Evolutionary conservation across 2,113 vertebrate genomes (phyloP).

Genomic region (Cynopterus brachyotis): DNA sequence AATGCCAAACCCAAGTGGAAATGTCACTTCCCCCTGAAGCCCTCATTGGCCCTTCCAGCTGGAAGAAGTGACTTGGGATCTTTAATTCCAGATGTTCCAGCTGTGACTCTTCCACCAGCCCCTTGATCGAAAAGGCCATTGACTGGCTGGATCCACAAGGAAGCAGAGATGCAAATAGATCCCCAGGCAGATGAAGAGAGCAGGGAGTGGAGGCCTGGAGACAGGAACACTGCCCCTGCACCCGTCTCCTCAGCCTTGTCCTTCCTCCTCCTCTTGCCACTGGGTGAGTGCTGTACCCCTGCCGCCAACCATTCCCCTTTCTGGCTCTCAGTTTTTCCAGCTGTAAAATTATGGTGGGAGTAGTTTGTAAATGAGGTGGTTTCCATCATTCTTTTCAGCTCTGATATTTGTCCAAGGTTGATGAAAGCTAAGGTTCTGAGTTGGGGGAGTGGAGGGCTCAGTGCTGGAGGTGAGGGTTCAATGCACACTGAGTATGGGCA

Average conservation of each 20-base stretch:
- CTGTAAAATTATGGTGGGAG: not conserved
- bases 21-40: not conserved
- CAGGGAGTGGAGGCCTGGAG: not conserved
- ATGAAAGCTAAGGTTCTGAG: not conserved
- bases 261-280: slow-evolving; percentile 71
- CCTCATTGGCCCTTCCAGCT: not conserved
- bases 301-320: not conserved
- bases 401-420: not conserved
- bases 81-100: slow-evolving; percentile 65
- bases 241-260: slow-evolving; percentile 47
- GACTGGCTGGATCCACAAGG: not conserved
- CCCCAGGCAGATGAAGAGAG: not conserved
- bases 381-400: not conserved
- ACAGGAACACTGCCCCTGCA: not conserved
- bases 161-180: slow-evolving; percentile 71
- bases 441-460: not conserved
- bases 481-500: not conserved
- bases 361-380: not conserved
- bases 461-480: not conserved
- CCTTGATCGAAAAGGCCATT: slow-evolving; percentile 26
- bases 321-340: not conserved
- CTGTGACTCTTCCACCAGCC: not conserved
- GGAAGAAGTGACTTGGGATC: not conserved
- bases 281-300: slow-evolving; percentile 68
- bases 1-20: not conserved